Conservation (phyloP, 2,113 vertebrate species). For the Psittacara wagleri region DNA sequence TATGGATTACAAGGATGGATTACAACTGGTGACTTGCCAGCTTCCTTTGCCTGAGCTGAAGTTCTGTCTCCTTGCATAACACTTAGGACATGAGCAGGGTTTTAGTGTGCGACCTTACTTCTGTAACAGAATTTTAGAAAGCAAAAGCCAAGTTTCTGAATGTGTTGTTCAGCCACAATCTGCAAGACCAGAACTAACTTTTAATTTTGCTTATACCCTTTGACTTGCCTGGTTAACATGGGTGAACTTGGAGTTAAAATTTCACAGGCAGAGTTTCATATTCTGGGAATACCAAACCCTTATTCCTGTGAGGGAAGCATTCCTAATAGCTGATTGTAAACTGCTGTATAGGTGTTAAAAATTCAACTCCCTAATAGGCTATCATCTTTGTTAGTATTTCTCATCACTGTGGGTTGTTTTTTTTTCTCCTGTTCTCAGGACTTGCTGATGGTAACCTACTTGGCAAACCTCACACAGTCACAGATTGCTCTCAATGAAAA, state of each 20-base stretch:
- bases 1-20: neutral
- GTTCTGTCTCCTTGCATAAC: neutral
- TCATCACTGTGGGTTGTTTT: neutral
- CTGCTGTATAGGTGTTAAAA: neutral
- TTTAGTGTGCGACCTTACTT: neutral
- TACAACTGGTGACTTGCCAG: neutral
- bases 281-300: neutral
- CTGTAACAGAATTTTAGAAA: neutral
- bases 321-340: neutral
- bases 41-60: neutral
- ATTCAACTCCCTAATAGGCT: neutral
- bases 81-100: neutral
- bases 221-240: constrained; percentile 43
- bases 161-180: neutral
- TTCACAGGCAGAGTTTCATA: constrained; percentile 31
- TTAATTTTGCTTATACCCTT: constrained; percentile 54
- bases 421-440: constrained; percentile 75
- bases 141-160: neutral
- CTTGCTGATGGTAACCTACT: constrained; percentile 94
- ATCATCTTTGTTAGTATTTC: neutral
- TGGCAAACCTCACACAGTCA: constrained; percentile 93
- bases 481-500: constrained; percentile 95
- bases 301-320: neutral
- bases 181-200: constrained; percentile 44
- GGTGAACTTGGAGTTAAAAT: constrained; percentile 58